phyloP scores from a whole-genome alignment of 2,113 vertebrate genomes.

The Neoarius graeffei region DNA sequence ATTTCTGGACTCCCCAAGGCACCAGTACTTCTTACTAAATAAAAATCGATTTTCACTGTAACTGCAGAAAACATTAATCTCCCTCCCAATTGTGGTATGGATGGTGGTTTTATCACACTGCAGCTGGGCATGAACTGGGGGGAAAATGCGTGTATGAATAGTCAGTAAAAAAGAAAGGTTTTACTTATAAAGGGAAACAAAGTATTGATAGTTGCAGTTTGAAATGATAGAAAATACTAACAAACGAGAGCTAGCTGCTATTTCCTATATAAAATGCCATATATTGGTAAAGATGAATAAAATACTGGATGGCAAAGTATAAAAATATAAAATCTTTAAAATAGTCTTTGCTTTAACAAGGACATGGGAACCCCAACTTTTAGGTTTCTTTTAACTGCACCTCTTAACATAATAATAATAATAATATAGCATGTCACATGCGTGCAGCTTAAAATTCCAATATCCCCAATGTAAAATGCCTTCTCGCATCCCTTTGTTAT shows the following conservation, averaged over 20 bases:
- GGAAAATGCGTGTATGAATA: not conserved
- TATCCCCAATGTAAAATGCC: not conserved
- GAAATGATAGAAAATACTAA: not conserved
- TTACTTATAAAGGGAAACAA: not conserved
- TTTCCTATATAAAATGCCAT: not conserved
- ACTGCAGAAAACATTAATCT: slow-evolving; percentile 59
- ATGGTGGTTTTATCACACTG: slow-evolving; percentile 59
- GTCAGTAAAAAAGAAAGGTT: not conserved
- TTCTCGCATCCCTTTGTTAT: not conserved
- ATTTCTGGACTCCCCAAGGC: slow-evolving; percentile 55
- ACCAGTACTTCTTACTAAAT: slow-evolving; percentile 74
- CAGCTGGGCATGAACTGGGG: slow-evolving; percentile 64
- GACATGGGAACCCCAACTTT: not conserved
- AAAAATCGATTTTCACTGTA: slow-evolving; percentile 40
- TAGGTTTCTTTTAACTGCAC: not conserved
- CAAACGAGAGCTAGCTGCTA: not conserved
- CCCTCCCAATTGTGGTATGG: slow-evolving; percentile 52
- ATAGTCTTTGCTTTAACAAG: not conserved
- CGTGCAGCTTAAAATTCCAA: not conserved
- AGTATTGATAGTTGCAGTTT: not conserved
- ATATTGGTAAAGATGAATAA: not conserved
- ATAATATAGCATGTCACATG: not conserved
- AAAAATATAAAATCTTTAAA: not conserved
- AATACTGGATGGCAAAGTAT: not conserved
- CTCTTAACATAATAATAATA: not conserved